A percentile compares a stretch with the other conserved stretches of the same genome.
Conservation (phyloP, 2,888 invertebrate species). For the Pyrrhosoma nymphula region DNA sequence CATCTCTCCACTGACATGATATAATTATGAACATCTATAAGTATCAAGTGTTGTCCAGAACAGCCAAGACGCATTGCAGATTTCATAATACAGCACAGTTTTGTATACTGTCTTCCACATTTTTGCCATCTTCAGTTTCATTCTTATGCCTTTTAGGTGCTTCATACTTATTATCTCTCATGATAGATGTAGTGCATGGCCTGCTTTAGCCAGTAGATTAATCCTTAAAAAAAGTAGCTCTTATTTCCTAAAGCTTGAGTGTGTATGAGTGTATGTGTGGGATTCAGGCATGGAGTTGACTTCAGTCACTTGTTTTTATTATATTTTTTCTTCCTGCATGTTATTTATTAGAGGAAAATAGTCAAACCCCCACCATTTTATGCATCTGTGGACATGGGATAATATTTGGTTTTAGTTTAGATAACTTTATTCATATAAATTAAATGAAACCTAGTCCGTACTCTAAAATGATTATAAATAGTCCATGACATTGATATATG, state of each 20-base stretch:
- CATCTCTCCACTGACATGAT: not conserved
- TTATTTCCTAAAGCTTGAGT: constrained; percentile 49
- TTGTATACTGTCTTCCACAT: constrained; percentile 21
- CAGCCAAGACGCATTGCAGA: constrained; percentile 40
- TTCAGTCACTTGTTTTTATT: constrained; percentile 6
- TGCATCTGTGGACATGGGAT: constrained; percentile 66
- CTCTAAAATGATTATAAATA: not conserved
- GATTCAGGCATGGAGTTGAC: constrained; percentile 60
- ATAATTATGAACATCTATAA: not conserved
- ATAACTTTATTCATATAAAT: constrained; percentile 55
- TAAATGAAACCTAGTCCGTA: constrained; percentile 54
- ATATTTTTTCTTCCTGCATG: constrained; percentile 61
- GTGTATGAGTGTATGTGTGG: constrained; percentile 66
- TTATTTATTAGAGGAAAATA: constrained; percentile 18
- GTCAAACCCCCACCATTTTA: constrained; percentile 28
- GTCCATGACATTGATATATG: not conserved
- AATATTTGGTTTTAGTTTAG: constrained; percentile 60
- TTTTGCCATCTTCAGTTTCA: not conserved
- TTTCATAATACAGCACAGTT: constrained; percentile 46
- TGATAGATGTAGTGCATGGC: constrained; percentile 21
- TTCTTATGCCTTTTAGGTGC: constrained; percentile 18
- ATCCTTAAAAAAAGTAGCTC: not conserved
- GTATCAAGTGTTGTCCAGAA: constrained; percentile 6
- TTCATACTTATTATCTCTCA: not conserved
- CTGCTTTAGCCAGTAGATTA: not conserved